Base-by-base conservation (phyloP, 1,140 invertebrate species). In the Armadillidium nasatum region DNA sequence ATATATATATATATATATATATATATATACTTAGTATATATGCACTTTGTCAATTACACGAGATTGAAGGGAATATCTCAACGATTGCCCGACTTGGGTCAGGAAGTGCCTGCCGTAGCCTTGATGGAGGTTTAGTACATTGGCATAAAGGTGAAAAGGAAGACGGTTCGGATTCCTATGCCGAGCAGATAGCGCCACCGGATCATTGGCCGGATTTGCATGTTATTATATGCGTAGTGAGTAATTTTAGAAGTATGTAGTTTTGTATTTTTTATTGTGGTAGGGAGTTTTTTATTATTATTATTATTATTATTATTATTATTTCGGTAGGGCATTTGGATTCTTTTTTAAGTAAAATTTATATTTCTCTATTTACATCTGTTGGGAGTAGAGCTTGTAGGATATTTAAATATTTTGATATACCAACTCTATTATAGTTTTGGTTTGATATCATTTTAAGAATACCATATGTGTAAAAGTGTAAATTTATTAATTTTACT, bases 101-200 rank as follows among this genome's bases (percentile, higher is more conserved):
- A 71, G 98, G 97, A 10, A 97, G 94, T 84, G 97, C 97, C 0
- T 99, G 97, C 85, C 88, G 98, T 70, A 99, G 97, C 86, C 86
- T 98, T 19, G 90, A 90, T 83, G 96, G 96, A 67, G 97, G 97
- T 60, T 98, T 98, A 87, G 93, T 95, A 7, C 88, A 89, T 75
- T 99, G 97, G 98, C 87, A 90, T 50, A 90, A 89, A 80, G 95
- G 96, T 10, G 82, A 83, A 1, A 80, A 86, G 45, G 82, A 85
- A 0, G 88, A 91, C 84, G 94, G 94, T 10, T 84, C 83, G n/a
- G 95, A 98, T 86, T 96, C 94, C 1, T 84, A 94, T 72, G 94
- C 95, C 0, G 85, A 77, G 73, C 86, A 85, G 76, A 86, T 99
- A 73, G 90, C 86, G 19, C 85, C 91, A 46, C 86, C 88, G 0